phyloP scores from a whole-genome alignment of 2,888 invertebrate genomes.

The Drosophila pseudotakahashii region DNA sequence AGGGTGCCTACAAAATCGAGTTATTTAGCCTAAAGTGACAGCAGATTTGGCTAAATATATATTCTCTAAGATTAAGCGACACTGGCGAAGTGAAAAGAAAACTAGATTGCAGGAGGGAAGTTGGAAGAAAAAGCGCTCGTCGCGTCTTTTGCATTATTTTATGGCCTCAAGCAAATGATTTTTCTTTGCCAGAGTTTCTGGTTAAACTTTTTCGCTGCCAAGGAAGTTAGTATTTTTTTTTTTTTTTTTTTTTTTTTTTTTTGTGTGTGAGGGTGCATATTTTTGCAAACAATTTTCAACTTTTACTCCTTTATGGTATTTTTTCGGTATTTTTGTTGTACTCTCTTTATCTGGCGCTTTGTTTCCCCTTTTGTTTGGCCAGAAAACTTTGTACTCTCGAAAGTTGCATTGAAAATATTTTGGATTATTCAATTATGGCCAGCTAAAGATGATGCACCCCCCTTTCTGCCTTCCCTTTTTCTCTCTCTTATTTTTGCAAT shows the following conservation, averaged over 20 bases:
- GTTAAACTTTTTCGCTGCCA: slow-evolving; percentile 56
- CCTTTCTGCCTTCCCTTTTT: background rate
- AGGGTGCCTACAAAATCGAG: background rate
- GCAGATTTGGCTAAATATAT: slow-evolving; percentile 14
- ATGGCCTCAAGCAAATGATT: slow-evolving; percentile 73
- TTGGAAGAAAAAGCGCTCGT: slow-evolving; percentile 1
- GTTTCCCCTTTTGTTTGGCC: slow-evolving; percentile 22
- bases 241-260: slow-evolving; percentile 5
- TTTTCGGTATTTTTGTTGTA: slow-evolving; percentile 12
- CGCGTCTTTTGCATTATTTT: slow-evolving; percentile 67
- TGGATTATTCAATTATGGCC: slow-evolving; percentile 45
- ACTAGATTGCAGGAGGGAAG: slow-evolving; percentile 9
- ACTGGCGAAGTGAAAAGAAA: slow-evolving; percentile 4
- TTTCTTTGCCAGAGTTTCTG: slow-evolving; percentile 62
- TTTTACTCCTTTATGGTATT: slow-evolving; percentile 39
- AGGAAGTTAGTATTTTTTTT: slow-evolving; percentile 6
- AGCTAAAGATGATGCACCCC: slow-evolving; percentile 14
- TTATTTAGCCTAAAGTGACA: no score
- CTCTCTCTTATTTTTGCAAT: slow-evolving; percentile 19
- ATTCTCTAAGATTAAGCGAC: background rate
- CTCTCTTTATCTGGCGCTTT: slow-evolving; percentile 16
- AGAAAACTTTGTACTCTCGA: slow-evolving; percentile 25
- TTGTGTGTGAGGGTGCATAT: slow-evolving; percentile 22
- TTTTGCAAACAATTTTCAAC: slow-evolving; percentile 40
- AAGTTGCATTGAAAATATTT: slow-evolving; percentile 43